These are phyloP conservation scores for Pipistrellus kuhlii DNA, from an alignment of 2,797 vertebrate genomes.

Conservation along the genomic window DNA sequence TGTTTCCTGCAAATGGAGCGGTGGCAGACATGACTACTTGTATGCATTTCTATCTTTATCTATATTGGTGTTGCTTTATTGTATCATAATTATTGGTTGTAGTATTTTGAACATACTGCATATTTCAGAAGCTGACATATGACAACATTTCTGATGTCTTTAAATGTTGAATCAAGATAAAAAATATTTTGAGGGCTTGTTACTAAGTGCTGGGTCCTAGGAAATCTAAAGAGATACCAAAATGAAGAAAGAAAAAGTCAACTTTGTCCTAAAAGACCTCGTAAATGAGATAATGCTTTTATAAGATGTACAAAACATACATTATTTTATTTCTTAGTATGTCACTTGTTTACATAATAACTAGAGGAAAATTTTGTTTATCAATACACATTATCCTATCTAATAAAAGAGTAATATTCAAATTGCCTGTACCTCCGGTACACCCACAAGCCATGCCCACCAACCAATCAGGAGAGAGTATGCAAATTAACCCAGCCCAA, in stretches of 20 bases:
- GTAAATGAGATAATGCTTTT: not conserved
- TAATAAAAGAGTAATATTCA: too few species aligned
- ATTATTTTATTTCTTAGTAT: constrained; percentile 11
- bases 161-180: constrained; percentile 25
- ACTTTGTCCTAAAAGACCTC: not conserved
- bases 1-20: too few species aligned
- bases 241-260: not conserved
- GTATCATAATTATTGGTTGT: not conserved
- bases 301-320: not conserved
- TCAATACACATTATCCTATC: not conserved
- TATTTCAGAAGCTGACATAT: constrained; percentile 1
- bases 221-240: constrained; percentile 30
- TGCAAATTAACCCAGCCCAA: too few species aligned
- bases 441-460: too few species aligned
- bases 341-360: constrained; percentile 38
- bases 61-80: not conserved
- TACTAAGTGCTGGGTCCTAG: not conserved
- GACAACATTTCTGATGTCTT: constrained; percentile 31
- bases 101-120: constrained; percentile 24
- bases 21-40: too few species aligned
- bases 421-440: too few species aligned
- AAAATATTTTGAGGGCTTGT: not conserved
- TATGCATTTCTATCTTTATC: not conserved
- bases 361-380: not conserved
- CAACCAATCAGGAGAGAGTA: too few species aligned